phyloP scores from a whole-genome alignment of 1,140 invertebrate species.

The Lepidurus couesii region DNA sequence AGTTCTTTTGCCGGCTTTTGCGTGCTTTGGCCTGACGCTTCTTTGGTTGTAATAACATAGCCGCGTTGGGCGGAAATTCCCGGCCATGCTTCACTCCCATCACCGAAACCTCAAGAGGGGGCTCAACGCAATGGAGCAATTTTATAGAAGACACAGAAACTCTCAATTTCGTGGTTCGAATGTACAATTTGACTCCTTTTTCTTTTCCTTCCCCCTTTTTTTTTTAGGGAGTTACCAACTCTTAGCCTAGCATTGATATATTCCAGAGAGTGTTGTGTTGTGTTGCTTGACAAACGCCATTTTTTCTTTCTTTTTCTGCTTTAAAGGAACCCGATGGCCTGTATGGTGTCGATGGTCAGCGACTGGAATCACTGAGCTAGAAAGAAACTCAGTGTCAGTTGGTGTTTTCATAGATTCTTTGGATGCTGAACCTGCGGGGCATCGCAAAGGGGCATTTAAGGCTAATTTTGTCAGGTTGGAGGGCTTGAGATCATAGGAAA shows the following conservation, averaged over 20 bases:
- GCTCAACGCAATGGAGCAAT: background rate
- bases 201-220: background rate
- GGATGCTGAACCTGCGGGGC: background rate
- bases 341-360: background rate
- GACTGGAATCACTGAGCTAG: background rate
- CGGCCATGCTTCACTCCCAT: constrained; percentile 7
- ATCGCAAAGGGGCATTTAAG: background rate
- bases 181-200: background rate
- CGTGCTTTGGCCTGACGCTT: background rate
- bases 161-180: background rate
- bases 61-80: constrained; percentile 11
- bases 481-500: background rate
- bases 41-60: constrained; percentile 5
- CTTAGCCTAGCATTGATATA: too few relatives aligned
- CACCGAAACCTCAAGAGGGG: background rate
- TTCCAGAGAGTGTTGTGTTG: too few relatives aligned
- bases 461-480: background rate
- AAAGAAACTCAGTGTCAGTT: background rate
- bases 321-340: background rate
- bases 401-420: background rate
- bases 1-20: background rate
- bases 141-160: constrained; percentile 13
- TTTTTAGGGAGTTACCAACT: background rate
- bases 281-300: too few relatives aligned
- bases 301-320: too few relatives aligned